Evolutionary conservation across 2,888 invertebrate genomes (phyloP).

Genomic region (Lymantria dispar): DNA sequence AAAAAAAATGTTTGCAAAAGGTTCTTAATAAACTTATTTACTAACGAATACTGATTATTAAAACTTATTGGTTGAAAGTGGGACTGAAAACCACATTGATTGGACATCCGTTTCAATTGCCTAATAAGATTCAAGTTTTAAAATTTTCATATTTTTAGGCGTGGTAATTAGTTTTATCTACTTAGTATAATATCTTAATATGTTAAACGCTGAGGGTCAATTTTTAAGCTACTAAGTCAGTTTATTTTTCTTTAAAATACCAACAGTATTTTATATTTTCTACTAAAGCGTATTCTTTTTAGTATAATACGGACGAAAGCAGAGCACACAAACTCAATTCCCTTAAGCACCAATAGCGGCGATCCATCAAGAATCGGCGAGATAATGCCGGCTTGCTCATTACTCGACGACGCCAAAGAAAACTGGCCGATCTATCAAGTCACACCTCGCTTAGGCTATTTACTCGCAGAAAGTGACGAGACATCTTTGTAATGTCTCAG

Average conservation of each 20-base stretch:
- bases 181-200: too few relatives aligned
- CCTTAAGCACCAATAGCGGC: conserved; percentile 20
- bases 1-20: too few relatives aligned
- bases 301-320: not conserved
- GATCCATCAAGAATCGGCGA: conserved; percentile 37
- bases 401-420: conserved; percentile 21
- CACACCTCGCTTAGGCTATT: conserved; percentile 15
- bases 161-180: too few relatives aligned
- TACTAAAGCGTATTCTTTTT: not conserved
- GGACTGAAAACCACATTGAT: too few relatives aligned
- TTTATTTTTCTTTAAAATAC: too few relatives aligned
- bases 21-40: too few relatives aligned
- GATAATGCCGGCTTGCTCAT: conserved; percentile 38
- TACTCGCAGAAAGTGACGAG: conserved; percentile 24
- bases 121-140: too few relatives aligned
- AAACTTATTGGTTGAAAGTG: too few relatives aligned
- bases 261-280: not conserved
- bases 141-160: too few relatives aligned
- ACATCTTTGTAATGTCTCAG: conserved; percentile 22
- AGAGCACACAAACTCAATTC: conserved; percentile 4
- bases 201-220: too few relatives aligned
- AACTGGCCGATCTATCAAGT: conserved; percentile 38
- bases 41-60: too few relatives aligned
- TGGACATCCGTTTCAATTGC: too few relatives aligned
- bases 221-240: not conserved